Base-by-base conservation (phyloP, 2,797 vertebrate genomes). In the Champsocephalus esox region DNA sequence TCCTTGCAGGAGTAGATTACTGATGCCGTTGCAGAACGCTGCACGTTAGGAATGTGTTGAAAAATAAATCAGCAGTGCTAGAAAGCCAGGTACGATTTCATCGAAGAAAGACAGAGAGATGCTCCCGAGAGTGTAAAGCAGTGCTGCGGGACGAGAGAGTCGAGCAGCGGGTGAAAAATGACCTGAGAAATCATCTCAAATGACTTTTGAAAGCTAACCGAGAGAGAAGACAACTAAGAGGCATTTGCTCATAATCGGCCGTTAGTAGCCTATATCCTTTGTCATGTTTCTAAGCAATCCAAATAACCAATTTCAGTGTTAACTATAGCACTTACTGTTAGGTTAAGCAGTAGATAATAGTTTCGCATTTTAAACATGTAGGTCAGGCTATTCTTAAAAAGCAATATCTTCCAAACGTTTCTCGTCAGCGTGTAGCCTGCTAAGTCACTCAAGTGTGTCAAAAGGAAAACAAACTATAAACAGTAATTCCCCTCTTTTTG, bases 181-280 rank as follows among this genome's bases (percentile, higher is more conserved):
- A 86, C 78, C 84, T 45, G 79, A 67, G 70, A 73, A 82, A 61
- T 87, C 86, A 82, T 86, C 84, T 91, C 88, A 80, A 71, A 57
- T 90, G 75, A 75, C 87, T 62, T 8, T 16, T 86, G 77, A 86
- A 89, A 87, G 85, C 70, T 59, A 73, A 76, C 78, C 83, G 59
- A 70, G 81, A 73, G 74, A 78, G 67, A 64, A 72, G 84, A 88
- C 44, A 44, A 50, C 56, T 48, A 43, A 60, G 58, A 32, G 51
- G 13, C 14, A 73, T 58, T 16, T 69, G n/a, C 66, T 70, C 48
- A 63, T 46, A 21, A 58, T 43, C 48, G 46, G 65, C 65, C 80
- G 77, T 69, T 86, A 72, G 88, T 75, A 3, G 24, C 3, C 24
- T 24, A 77, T 59, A 21, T 13, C 52, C 49, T 72, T 70, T 75